Base-by-base conservation (phyloP, 2,888 invertebrate genomes). In the Noctua pronuba region DNA sequence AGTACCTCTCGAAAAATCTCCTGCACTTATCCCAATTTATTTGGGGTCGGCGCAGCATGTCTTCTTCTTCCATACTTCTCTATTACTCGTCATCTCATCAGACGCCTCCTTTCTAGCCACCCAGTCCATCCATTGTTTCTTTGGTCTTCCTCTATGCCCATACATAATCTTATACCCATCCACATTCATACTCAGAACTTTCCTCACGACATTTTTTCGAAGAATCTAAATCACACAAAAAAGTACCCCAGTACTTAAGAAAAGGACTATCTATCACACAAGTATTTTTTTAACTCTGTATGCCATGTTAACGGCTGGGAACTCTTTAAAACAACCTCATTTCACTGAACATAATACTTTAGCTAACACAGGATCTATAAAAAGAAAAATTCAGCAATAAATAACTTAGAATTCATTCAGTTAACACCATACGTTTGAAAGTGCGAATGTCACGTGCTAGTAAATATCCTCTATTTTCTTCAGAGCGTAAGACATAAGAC, bases 391-490 rank as follows among this genome's bases (percentile, higher is more conserved):
- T 41, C n/a, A 16, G 28, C 18, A 52, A 65, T 68, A 73, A 69
- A 77, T 67, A 70, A 73, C 58, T 75, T 49, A 28, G n/a, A 41
- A 41, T 41, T 11, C 44, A 67, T 66, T 55, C 52, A 52, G 31
- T 35, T 72, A 72, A 55, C 65, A 71, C 64, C 41, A 66, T 72
- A 77, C 77, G 70, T 66, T 66, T 38, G 2, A 13, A 70, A 67
- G 69, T 65, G 73, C 69, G 41, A 58, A 58, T 69, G 49, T 44
- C 70, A 49, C 31, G 52, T 71, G 46, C 38, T 58, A 58, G 60
- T 71, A 80, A 77, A 84, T 66, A 69, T 62, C 52, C 75, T 69
- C n/a, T n/a, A 46, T 31, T 77, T 75, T 77, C 46, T 66, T 62
- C 44, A 65, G 28, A 46, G 55, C 41, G n/a, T 69, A 49, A 49